Evolutionary conservation across 2,797 vertebrate species (phyloP).

Genomic region (Rhinichthys osculus): DNA sequence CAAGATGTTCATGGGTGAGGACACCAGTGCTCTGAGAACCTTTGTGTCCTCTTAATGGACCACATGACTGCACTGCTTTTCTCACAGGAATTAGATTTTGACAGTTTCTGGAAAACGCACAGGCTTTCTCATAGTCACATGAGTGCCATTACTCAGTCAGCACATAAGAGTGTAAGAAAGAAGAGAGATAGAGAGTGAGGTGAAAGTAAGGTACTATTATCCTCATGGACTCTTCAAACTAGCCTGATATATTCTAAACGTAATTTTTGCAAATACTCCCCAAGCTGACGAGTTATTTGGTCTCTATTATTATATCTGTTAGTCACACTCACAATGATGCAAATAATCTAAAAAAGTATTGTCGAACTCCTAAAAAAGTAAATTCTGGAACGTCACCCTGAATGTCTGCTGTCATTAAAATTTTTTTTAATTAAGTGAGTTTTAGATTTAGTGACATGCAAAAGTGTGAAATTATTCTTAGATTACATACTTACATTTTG

Average conservation of each 20-base stretch:
- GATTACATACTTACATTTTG: neutral
- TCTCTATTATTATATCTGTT: neutral
- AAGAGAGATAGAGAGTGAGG: neutral
- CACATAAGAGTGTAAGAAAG: neutral
- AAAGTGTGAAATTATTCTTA: neutral
- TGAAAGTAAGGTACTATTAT: neutral
- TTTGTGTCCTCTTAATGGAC: constrained; percentile 69
- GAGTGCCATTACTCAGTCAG: constrained; percentile 25
- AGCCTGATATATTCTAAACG: neutral
- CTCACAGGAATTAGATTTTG: constrained; percentile 43
- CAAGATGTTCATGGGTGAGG: constrained; percentile 28
- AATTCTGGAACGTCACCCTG: constrained; percentile 50
- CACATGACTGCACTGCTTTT: constrained; percentile 66
- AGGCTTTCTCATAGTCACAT: constrained; percentile 19
- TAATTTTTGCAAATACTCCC: neutral
- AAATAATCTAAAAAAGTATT: constrained; percentile 13
- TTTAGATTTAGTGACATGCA: neutral
- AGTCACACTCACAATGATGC: neutral
- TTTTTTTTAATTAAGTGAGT: too few relatives aligned
- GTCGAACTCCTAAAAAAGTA: constrained; percentile 62
- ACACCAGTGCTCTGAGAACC: constrained; percentile 60
- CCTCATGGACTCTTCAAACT: neutral
- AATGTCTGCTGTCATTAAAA: neutral
- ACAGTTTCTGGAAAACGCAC: constrained; percentile 63
- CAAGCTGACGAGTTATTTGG: neutral